Evolutionary conservation across 2,113 vertebrate species (phyloP).

Genomic region (Chascanopsetta lugubris): DNA sequence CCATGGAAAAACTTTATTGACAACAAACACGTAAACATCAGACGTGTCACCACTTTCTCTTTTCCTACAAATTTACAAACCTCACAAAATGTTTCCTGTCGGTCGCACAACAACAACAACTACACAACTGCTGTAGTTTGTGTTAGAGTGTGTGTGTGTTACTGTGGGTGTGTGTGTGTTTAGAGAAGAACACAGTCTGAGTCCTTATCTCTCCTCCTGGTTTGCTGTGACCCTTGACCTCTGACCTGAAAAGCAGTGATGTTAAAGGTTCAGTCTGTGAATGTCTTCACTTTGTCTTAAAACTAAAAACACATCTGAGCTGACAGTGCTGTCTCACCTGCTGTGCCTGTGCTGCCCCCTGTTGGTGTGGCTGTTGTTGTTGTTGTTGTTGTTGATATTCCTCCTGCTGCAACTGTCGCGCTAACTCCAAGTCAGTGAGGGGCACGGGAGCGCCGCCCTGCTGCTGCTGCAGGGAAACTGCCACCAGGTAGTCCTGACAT

Average conservation of each 20-base stretch:
- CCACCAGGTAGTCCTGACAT: conserved; percentile 90
- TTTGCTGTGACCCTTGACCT: conserved; percentile 72
- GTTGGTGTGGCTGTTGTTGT: conserved; percentile 44
- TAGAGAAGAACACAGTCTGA: conserved; percentile 84
- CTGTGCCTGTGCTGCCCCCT: conserved; percentile 20
- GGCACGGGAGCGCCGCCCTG: conserved; percentile 71
- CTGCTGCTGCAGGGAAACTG: conserved; percentile 89
- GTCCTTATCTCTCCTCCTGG: conserved; percentile 82
- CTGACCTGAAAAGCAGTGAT: conserved; percentile 75
- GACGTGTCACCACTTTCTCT: neutral
- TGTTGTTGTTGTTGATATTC: conserved; percentile 88
- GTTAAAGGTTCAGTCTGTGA: too few relatives aligned
- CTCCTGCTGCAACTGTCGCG: conserved; percentile 90
- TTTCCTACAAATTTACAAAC: neutral
- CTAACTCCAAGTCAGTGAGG: conserved; percentile 92
- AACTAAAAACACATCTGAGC: too few relatives aligned
- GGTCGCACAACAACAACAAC: too few relatives aligned
- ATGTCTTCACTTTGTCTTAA: too few relatives aligned
- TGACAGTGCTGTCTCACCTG: conserved; percentile 43
- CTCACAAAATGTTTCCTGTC: neutral
- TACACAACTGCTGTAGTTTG: neutral
- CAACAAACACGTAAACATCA: neutral
- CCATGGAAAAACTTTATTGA: too few relatives aligned
- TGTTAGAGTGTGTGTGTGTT: too few relatives aligned
- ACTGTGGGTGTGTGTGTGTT: conserved; percentile 22